Base-by-base conservation (phyloP, 1,140 invertebrate species). In the Trachymyrmex cornetzi region DNA sequence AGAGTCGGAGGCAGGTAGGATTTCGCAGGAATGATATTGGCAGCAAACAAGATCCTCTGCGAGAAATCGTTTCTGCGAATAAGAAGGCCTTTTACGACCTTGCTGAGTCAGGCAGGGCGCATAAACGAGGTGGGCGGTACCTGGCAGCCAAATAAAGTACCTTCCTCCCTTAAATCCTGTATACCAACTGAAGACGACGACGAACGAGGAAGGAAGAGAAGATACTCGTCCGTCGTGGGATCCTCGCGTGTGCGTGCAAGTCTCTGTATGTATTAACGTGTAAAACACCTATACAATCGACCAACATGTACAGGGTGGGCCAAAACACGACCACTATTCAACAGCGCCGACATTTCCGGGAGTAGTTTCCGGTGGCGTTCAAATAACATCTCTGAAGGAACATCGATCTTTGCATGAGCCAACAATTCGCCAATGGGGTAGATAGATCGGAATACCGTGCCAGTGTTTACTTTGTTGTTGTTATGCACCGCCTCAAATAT, bases 51-150 rank as follows among this genome's bases (percentile, higher is more conserved):
- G 90, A 91, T 92, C 87, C 90, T 90, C 89, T 87, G 91, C 90
- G 90, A 91, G 87, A 93, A 93, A 93, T 93, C 92, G 92, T 91
- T 92, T 90, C 90, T 89, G 87, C 92, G 91, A 93, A 87, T 91
- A 90, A 88, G 90, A 93, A 89, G 88, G 71, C 88, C 91, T 92
- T 90, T 92, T 89, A 91, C 86, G 90, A 88, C 85, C 80, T 91
- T 85, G 91, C 92, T 94, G 93, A 94, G 89, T 93, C 91, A 93
- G 92, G 84, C 91, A 91, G 92, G 91, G 89, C 90, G 89, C 93
- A 91, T 92, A 94, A 94, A 94, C 93, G 94, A 94, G 93, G 92
- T 94, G 93, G 94, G 94, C 94, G 94, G 93, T 93, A 91, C 93
- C 93, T 92, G 92, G 88, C 92, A 93, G 88, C 91, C 84, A 92